These are phyloP conservation scores for Nixonia krombeini DNA, from an alignment of 1,140 invertebrate genomes.

Conservation along the genomic window DNA sequence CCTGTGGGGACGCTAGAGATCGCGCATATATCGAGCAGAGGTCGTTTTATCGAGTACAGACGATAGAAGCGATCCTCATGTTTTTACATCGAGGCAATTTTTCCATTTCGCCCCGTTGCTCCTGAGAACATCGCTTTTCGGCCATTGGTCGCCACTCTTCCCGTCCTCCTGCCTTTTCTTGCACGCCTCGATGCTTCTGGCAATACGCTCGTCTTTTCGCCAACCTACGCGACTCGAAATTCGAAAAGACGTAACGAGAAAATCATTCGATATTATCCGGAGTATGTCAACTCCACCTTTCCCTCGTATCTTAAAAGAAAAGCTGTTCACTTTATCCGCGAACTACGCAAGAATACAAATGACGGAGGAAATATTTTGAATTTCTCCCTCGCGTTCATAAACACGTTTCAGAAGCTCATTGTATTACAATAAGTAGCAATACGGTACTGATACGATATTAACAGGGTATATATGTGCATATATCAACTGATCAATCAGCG, in stretches of 20 bases:
- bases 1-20: slow-evolving; percentile 31
- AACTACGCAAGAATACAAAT: slow-evolving; percentile 23
- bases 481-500: too few species aligned
- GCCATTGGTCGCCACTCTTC: slow-evolving; percentile 33
- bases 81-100: slow-evolving; percentile 73
- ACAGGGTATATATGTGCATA: too few species aligned
- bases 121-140: slow-evolving; percentile 56
- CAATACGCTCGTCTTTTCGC: slow-evolving; percentile 40
- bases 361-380: background rate
- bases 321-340: slow-evolving; percentile 23
- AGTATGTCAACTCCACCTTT: slow-evolving; percentile 1
- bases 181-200: slow-evolving; percentile 28
- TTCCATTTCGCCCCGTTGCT: slow-evolving; percentile 68
- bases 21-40: slow-evolving; percentile 44
- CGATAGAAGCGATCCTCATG: slow-evolving; percentile 67
- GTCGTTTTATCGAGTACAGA: slow-evolving; percentile 68
- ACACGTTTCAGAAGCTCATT: too few species aligned
- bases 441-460: too few species aligned
- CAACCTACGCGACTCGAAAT: slow-evolving; percentile 55
- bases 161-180: slow-evolving; percentile 14
- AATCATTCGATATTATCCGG: slow-evolving; percentile 46
- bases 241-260: slow-evolving; percentile 47
- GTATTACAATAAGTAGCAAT: too few species aligned
- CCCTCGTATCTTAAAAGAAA: slow-evolving; percentile 3
- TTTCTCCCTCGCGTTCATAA: too few species aligned